Evolutionary conservation across 2,888 invertebrate genomes (phyloP).

Genomic region (Andricus quercusramuli): DNA sequence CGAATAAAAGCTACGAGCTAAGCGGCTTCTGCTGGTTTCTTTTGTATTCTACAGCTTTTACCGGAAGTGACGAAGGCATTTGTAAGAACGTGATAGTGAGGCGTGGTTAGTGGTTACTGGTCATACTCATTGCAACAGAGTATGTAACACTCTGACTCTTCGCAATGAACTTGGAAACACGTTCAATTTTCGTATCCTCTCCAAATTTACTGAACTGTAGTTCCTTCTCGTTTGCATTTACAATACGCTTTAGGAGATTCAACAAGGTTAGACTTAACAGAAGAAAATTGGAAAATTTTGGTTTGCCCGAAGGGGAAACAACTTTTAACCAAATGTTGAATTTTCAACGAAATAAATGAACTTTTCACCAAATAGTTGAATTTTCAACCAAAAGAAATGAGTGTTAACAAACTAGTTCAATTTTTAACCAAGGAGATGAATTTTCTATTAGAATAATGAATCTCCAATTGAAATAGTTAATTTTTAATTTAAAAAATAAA

Average conservation of each 20-base stretch:
- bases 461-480: too few species aligned
- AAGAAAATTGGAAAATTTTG: not conserved
- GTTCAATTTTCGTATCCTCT: not conserved
- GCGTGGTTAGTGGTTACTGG: not conserved
- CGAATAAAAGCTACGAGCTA: not conserved
- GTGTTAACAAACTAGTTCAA: too few species aligned
- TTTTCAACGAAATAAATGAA: too few species aligned
- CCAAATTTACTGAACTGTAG: not conserved
- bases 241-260: not conserved
- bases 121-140: not conserved
- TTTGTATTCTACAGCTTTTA: not conserved
- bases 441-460: too few species aligned
- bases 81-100: slow-evolving; percentile 15
- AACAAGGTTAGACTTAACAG: not conserved
- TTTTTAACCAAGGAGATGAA: too few species aligned
- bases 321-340: too few species aligned
- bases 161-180: not conserved
- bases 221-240: not conserved
- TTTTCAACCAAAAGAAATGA: too few species aligned
- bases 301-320: too few species aligned
- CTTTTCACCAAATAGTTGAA: too few species aligned
- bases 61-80: not conserved
- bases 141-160: not conserved
- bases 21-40: not conserved
- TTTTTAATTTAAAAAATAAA: too few species aligned